phyloP scores from a whole-genome alignment of 2,888 invertebrate species.

The Uropetala carovei region DNA sequence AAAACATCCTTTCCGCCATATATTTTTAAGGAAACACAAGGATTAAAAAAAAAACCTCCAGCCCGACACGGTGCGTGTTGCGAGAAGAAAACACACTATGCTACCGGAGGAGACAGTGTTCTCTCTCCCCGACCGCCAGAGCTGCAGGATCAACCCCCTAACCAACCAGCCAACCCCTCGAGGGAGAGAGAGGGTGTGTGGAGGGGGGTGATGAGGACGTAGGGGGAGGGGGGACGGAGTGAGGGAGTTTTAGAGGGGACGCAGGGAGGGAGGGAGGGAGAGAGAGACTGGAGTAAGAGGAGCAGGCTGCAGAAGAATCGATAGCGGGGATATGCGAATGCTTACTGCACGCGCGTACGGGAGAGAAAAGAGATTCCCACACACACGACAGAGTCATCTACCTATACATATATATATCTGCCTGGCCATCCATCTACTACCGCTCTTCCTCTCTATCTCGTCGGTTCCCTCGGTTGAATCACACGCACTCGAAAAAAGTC shows the following conservation, averaged over 20 bases:
- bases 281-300: neutral
- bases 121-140: neutral
- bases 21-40: neutral
- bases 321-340: neutral
- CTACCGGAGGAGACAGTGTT: neutral
- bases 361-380: neutral
- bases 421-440: neutral
- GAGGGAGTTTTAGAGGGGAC: neutral
- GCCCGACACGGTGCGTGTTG: neutral
- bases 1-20: neutral
- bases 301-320: conserved; percentile 39
- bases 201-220: neutral
- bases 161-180: conserved; percentile 35
- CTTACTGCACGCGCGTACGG: neutral
- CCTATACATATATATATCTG: too few relatives aligned
- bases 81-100: neutral
- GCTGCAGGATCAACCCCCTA: conserved; percentile 27
- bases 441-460: neutral
- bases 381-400: neutral
- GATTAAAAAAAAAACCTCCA: neutral
- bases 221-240: too few relatives aligned
- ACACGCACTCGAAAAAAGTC: neutral
- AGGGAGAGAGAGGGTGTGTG: conserved; percentile 21
- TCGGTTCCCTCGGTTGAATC: too few relatives aligned
- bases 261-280: neutral